A percentile compares a stretch with the other conserved stretches of the same genome.
phyloP scores from a whole-genome alignment of 2,113 vertebrate genomes.

The Chrysochloris asiatica region DNA sequence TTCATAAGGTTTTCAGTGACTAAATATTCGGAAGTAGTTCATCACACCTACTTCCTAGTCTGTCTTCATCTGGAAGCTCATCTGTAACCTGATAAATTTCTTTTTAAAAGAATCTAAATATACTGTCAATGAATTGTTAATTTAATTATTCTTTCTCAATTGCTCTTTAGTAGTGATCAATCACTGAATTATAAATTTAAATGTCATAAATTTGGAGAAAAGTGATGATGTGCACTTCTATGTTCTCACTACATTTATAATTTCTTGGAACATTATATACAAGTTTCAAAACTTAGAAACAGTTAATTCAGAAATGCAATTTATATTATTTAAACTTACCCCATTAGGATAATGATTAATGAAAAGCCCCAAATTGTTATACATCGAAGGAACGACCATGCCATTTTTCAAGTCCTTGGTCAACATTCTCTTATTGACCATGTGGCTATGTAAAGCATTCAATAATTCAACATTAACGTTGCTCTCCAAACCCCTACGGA shows the following conservation, averaged over 20 bases:
- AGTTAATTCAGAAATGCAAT: neutral
- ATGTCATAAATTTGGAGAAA: neutral
- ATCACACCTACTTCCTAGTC: too few relatives aligned
- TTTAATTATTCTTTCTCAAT: neutral
- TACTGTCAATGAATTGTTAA: neutral
- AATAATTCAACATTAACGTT: slow-evolving; percentile 97
- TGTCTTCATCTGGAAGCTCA: too few relatives aligned
- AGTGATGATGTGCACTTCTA: neutral
- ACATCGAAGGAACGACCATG: slow-evolving; percentile 92
- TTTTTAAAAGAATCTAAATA: too few relatives aligned
- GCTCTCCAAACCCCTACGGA: slow-evolving; percentile 90
- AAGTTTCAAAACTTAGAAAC: neutral
- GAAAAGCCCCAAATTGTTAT: slow-evolving; percentile 89
- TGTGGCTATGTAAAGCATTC: slow-evolving; percentile 96
- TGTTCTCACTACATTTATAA: neutral
- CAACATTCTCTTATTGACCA: slow-evolving; percentile 93
- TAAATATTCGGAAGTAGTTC: too few relatives aligned
- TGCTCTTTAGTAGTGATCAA: neutral
- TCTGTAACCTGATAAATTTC: too few relatives aligned
- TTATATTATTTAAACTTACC: slow-evolving; percentile 84
- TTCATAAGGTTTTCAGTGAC: too few relatives aligned
- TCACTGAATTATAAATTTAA: neutral
- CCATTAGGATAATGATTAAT: slow-evolving; percentile 98
- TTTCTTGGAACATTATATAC: neutral
- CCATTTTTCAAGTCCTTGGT: slow-evolving; percentile 98